Evolutionary conservation across 2,797 vertebrate genomes (phyloP), one percentile per base, ranked within the genome.

Genomic region (Cheirogaleus major): DNA sequence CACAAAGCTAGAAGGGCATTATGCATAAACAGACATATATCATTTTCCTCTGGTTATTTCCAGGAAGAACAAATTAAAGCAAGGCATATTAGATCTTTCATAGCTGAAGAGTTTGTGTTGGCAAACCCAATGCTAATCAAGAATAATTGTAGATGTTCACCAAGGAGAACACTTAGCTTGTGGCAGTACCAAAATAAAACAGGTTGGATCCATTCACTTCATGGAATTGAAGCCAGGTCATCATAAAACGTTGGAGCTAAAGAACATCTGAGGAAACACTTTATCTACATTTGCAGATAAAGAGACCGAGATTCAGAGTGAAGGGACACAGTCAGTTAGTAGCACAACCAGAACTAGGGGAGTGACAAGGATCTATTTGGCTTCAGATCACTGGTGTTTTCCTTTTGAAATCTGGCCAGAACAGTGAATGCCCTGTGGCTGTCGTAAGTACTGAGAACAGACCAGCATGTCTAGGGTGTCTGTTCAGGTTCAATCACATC

Each of bases 401-500:
- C 48, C 86, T 89, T 87, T 84, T 2, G 35, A 96, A 97, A 72
- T 63, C 43, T 85, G 48, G 78, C 91, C 69, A 20, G 73, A 93
- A 80, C 92, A 27, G 41, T 88, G 73, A 95, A 93, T 67, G 32
- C 3, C 59, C 52, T 96, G 97, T 81, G 81, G 55, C 79, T 93
- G 2, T 43, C 7, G 15, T 18, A 65, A 0, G 0, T 23, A 70
- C 55, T 91, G 48, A 43, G 65, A 98, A 83, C 72, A 97, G 90
- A 38, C 25, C 86, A 76, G 63, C 70, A 38, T 73, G n/a, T 96
- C 75, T 94, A 69, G 43, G 83, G 59, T 35, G 48, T 84, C 87
- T 97, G 61, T 17, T 98, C 95, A 83, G 95, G 73, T 95, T 96
- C 89, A 83, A n/a, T 89, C 48, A 20, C 23, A 12, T 76, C 89